These are phyloP conservation scores for Drosophila lutescens DNA, from an alignment of 2,888 invertebrate genomes.

Conservation along the genomic window DNA sequence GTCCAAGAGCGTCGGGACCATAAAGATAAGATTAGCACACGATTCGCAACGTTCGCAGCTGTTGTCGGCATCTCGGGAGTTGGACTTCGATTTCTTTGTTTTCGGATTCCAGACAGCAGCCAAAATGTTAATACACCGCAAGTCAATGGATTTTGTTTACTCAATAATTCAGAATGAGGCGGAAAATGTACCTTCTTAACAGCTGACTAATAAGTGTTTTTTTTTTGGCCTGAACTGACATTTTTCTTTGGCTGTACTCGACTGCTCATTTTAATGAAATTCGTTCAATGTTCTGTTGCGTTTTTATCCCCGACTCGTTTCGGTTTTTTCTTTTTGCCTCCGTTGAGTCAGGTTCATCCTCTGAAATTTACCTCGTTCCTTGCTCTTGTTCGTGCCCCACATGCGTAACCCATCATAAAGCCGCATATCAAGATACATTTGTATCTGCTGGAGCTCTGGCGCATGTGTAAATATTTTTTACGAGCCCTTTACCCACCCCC, in stretches of 20 bases:
- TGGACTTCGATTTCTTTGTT: slow-evolving; percentile 38
- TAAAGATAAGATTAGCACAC: slow-evolving; percentile 80
- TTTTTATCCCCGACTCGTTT: slow-evolving; percentile 22
- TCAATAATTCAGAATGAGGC: not conserved
- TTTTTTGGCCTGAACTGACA: not conserved
- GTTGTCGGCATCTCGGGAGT: slow-evolving; percentile 28
- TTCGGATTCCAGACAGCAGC: slow-evolving; percentile 33
- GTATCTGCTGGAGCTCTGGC: slow-evolving; percentile 52
- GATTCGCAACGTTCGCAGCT: slow-evolving; percentile 59
- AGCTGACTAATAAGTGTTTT: not conserved
- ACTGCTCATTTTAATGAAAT: slow-evolving; percentile 35
- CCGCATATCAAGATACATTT: slow-evolving; percentile 71
- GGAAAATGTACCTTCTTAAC: not conserved
- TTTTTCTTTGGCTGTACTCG: slow-evolving; percentile 16
- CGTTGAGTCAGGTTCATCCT: slow-evolving; percentile 13
- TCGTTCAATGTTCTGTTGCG: slow-evolving; percentile 31
- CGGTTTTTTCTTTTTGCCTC: not conserved
- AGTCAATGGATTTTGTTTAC: slow-evolving; percentile 16
- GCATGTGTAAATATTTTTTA: slow-evolving; percentile 76
- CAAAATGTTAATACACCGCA: slow-evolving; percentile 50
- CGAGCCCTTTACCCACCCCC: slow-evolving; percentile 48
- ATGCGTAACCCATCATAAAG: slow-evolving; percentile 37
- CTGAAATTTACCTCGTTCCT: slow-evolving; percentile 22
- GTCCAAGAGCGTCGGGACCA: slow-evolving; percentile 75
- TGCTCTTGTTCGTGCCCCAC: slow-evolving; percentile 20